Percentiles rank a stretch among this genome's conserved stretches.
These are phyloP conservation scores for Tokudaia muenninki DNA, from an alignment of 2,797 vertebrate species.

Conservation along the genomic window DNA sequence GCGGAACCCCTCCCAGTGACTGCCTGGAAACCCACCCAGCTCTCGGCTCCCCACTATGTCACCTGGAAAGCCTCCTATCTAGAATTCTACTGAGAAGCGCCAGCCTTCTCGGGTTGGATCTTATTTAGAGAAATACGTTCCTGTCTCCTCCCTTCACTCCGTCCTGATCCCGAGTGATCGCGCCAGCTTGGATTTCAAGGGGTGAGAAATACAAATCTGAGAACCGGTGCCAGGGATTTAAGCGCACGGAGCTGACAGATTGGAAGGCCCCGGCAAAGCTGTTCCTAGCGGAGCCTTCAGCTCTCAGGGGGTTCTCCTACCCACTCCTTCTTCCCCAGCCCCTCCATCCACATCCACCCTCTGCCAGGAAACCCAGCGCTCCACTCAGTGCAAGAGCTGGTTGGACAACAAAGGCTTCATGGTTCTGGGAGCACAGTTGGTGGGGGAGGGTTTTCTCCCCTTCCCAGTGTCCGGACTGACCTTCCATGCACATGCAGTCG, in stretches of 20 bases:
- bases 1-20: neutral
- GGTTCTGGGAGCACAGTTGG: neutral
- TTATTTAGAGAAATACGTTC: neutral
- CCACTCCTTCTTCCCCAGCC: rapidly evolving
- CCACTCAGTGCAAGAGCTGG: neutral
- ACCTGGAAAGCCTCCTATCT: neutral
- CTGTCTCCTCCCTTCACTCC: neutral
- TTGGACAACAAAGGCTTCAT: neutral
- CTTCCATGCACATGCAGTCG: conserved; percentile 98
- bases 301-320: conserved; percentile 5
- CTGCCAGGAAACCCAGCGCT: neutral
- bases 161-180: neutral
- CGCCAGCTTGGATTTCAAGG: conserved; percentile 72
- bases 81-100: neutral
- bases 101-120: conserved; percentile 7
- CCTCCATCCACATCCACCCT: neutral
- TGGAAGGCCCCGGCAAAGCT: conserved; percentile 44
- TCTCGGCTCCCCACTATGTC: rapidly evolving
- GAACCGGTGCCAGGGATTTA: neutral
- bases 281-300: neutral
- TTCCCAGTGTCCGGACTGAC: conserved; percentile 86
- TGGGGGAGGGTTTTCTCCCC: too few relatives aligned
- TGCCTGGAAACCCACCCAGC: neutral
- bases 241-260: conserved; percentile 41
- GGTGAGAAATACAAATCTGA: conserved; percentile 54